Base-by-base conservation (phyloP, 1,140 invertebrate genomes). In the Drosophila carrolli region DNA sequence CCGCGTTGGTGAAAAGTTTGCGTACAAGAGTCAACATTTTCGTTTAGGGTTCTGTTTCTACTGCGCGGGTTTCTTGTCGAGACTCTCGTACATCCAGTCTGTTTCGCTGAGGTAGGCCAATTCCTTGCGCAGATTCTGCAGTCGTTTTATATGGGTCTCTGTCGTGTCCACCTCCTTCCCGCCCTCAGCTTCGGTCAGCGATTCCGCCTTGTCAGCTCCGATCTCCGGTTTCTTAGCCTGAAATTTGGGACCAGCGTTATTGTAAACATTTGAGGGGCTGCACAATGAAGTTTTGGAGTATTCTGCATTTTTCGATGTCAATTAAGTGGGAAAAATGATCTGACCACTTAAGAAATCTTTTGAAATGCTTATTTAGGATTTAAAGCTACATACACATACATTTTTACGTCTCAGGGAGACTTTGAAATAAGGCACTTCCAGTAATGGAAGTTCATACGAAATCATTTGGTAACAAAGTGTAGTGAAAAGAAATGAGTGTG, bases 81-180 rank as follows among this genome's bases (percentile, higher is more conserved):
- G 53, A 16, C 88, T 93, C 58, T 95, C 94, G 93, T 95, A 96
- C 90, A 94, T 94, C 95, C 95, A 96, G 78, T 95, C 95, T 5
- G 95, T 95, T 11, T 93, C 93, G 90, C 95, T 95, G 11, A 96
- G 92, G 79, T 94, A 95, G 54, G 95, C 94, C 38, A 96, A 90
- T 91, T 95, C 95, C 84, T 95, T 95, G 72, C 95, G 93, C 51
- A 96, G 86, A 10, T 93, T 92, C 81, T 95, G 94, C 37, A 96
- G 93, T 57, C 95, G 93, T 84, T 95, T 95, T n/a, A 93, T 91
- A 55, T 95, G 95, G 23, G 92, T 81, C 57, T 94, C 94, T 23
- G 91, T 92, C 0, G 78, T 73, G 23, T 89, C 78, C 10, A 54
- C 59, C 37, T 74, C 75, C 6, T 72, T 67, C 1, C 51, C 67